These are phyloP conservation scores for Pogonocherus hispidulus DNA, from an alignment of 2,888 invertebrate species.

Conservation along the genomic window DNA sequence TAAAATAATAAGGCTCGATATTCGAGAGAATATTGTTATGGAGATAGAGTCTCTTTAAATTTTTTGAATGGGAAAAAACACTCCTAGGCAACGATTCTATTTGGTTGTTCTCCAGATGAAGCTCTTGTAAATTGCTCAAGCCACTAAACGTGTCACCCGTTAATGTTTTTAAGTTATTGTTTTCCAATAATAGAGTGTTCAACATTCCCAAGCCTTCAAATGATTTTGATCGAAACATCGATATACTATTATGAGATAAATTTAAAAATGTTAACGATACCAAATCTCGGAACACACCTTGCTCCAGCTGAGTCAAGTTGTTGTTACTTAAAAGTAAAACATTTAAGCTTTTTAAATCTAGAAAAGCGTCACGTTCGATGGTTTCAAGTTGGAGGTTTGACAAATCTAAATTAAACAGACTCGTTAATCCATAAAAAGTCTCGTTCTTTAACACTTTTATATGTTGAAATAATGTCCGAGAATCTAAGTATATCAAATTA, in stretches of 20 bases:
- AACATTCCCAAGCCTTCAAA: slow-evolving; percentile 16
- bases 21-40: neutral
- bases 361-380: slow-evolving; percentile 19
- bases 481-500: slow-evolving; percentile 22
- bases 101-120: slow-evolving; percentile 8
- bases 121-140: neutral
- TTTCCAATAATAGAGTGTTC: neutral
- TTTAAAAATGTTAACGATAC: neutral
- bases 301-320: neutral
- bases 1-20: neutral
- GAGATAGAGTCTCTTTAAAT: slow-evolving; percentile 14
- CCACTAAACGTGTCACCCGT: neutral
- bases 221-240: neutral
- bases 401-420: slow-evolving; percentile 8
- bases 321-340: slow-evolving; percentile 18
- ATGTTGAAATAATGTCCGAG: slow-evolving; percentile 28
- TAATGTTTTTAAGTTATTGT: neutral
- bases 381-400: slow-evolving; percentile 8
- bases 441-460: neutral
- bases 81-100: neutral
- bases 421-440: slow-evolving; percentile 13
- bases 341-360: slow-evolving; percentile 17
- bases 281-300: neutral
- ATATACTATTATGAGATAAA: neutral
- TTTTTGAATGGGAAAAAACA: slow-evolving; percentile 1